phyloP scores from a whole-genome alignment of 2,888 invertebrate species.

The Drosophila suboccidentalis region DNA sequence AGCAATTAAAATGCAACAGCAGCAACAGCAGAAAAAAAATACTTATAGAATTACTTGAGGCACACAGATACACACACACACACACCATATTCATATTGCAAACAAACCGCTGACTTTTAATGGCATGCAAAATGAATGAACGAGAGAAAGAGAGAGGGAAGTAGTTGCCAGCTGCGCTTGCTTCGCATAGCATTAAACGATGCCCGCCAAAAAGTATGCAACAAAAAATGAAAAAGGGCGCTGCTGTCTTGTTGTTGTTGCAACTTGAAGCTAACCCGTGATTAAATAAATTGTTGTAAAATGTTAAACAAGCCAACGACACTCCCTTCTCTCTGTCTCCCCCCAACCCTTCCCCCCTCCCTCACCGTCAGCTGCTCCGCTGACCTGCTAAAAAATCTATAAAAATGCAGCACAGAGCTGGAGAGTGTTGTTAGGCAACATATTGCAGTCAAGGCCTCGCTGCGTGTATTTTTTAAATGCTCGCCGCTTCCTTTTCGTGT shows the following conservation, averaged over 20 bases:
- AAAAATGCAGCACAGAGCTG: conserved; percentile 55
- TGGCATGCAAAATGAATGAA: conserved; percentile 63
- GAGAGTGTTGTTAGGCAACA: conserved; percentile 70
- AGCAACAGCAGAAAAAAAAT: conserved; percentile 38
- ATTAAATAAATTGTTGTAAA: conserved; percentile 80
- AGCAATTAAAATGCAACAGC: conserved; percentile 76
- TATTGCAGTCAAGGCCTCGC: conserved; percentile 82
- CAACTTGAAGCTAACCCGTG: conserved; percentile 68
- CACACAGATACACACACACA: conserved; percentile 27
- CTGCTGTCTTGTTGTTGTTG: conserved; percentile 20
- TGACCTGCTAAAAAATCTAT: conserved; percentile 80
- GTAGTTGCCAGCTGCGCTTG: conserved; percentile 22
- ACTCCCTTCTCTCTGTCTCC: not conserved
- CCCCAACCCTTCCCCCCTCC: not conserved
- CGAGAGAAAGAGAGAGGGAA: not conserved
- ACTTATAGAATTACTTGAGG: conserved; percentile 65
- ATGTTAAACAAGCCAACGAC: conserved; percentile 73
- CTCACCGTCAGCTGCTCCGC: conserved; percentile 18
- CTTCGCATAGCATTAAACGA: conserved; percentile 38
- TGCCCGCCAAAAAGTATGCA: conserved; percentile 46
- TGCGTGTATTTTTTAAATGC: conserved; percentile 80
- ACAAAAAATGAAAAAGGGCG: conserved; percentile 17
- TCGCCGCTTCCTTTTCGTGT: conserved; percentile 67
- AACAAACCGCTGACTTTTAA: conserved; percentile 74
- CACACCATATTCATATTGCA: conserved; percentile 24